These are phyloP conservation scores for Nesogale talazaci DNA, from an alignment of 2,113 vertebrate genomes.

Conservation along the genomic window DNA sequence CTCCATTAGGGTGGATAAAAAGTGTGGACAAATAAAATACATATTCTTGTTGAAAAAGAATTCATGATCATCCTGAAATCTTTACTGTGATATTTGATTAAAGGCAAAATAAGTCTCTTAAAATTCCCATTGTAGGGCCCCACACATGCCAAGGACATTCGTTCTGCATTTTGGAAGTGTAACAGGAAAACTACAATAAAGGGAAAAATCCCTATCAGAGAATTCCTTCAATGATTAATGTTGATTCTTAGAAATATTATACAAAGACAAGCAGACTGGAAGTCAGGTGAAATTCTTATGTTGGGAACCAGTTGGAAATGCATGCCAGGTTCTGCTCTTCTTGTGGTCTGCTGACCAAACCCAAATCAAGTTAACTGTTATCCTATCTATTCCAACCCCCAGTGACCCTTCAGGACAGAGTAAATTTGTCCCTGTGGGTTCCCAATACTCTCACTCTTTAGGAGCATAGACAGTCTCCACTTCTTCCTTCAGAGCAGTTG, in stretches of 20 bases:
- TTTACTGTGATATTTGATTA: not conserved
- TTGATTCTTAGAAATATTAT: not conserved
- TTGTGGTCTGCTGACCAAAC: too few relatives aligned
- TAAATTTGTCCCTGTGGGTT: too few relatives aligned
- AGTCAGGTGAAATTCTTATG: not conserved
- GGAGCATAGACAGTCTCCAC: too few relatives aligned
- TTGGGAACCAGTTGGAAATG: too few relatives aligned
- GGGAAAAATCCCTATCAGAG: accelerated
- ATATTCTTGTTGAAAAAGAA: not conserved
- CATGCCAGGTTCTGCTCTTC: too few relatives aligned
- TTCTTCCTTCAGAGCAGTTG: too few relatives aligned
- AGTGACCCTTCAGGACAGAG: too few relatives aligned
- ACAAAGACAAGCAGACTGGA: not conserved
- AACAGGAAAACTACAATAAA: not conserved
- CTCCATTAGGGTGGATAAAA: not conserved
- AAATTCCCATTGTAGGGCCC: not conserved
- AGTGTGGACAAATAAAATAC: not conserved
- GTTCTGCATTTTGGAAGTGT: accelerated
- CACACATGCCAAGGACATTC: accelerated
- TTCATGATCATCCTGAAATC: not conserved
- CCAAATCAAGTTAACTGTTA: too few relatives aligned
- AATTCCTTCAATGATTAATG: accelerated
- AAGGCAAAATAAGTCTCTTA: not conserved
- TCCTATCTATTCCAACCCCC: too few relatives aligned
- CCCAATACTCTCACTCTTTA: too few relatives aligned